phyloP scores from a whole-genome alignment of 2,113 vertebrate genomes.

The Rhinopomastus cyanomelas region DNA sequence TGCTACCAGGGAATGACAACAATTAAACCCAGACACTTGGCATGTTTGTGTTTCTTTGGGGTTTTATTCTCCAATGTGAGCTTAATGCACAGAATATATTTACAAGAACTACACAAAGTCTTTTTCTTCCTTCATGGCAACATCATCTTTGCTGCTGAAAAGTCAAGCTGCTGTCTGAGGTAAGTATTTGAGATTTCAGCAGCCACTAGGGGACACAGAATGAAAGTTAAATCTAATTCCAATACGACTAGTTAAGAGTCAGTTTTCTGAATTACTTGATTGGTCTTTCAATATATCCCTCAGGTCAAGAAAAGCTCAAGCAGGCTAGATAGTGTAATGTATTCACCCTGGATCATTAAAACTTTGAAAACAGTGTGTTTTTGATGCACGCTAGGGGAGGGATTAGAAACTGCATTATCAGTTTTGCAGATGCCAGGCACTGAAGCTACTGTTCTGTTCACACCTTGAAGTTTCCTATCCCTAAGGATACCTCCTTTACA shows the following conservation, averaged over 20 bases:
- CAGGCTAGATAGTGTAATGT: not conserved
- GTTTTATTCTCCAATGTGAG: not conserved
- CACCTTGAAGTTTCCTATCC: conserved; percentile 29
- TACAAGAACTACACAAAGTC: not conserved
- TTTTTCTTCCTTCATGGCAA: not conserved
- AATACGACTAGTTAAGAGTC: not conserved
- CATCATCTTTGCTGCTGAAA: not conserved
- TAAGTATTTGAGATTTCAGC: not conserved
- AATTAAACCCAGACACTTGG: not conserved
- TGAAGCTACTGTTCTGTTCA: conserved; percentile 26
- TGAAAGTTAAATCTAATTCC: not conserved
- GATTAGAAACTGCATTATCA: conserved; percentile 54
- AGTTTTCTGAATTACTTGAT: not conserved
- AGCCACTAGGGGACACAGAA: not conserved
- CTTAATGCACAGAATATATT: not conserved
- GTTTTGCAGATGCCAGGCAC: not conserved
- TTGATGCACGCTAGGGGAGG: not conserved
- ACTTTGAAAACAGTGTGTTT: not conserved
- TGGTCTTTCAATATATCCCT: not conserved
- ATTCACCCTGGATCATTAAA: conserved; percentile 32
- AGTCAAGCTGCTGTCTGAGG: not conserved
- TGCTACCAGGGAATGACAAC: not conserved
- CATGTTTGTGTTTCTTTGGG: not conserved
- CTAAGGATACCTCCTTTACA: conserved; percentile 29
- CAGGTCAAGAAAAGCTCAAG: not conserved